These are phyloP conservation scores for Pan paniscus DNA, from an alignment of 2,113 vertebrate species.

Conservation along the genomic window DNA sequence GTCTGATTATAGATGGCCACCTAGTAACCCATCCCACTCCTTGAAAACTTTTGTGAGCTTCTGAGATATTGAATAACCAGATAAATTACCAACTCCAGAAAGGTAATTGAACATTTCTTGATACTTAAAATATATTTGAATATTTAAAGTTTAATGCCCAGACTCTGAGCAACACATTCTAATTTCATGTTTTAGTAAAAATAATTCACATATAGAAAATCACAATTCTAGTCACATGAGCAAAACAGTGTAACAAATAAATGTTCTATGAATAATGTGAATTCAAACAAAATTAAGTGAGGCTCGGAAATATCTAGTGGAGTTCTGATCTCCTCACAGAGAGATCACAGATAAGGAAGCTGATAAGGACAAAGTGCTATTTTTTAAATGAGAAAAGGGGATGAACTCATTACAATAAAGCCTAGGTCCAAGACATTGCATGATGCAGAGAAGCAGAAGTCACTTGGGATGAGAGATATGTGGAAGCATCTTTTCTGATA, in stretches of 20 bases:
- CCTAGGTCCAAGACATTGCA: not conserved
- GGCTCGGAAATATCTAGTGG: not conserved
- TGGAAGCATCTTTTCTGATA: not conserved
- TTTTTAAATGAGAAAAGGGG: not conserved
- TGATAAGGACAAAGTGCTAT: not conserved
- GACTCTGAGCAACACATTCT: not conserved
- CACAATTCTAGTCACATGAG: not conserved
- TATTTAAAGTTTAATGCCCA: not conserved
- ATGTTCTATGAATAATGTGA: not conserved
- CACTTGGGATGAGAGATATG: rapidly evolving
- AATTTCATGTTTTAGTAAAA: not conserved
- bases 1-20: not conserved
- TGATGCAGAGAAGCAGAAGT: not conserved
- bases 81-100: not conserved
- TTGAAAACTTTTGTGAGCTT: not conserved
- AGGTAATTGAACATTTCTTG: not conserved
- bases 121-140: not conserved
- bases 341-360: not conserved
- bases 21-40: not conserved
- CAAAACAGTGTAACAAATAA: not conserved
- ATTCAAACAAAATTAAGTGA: not conserved
- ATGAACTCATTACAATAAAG: not conserved
- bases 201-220: not conserved
- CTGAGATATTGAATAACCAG: not conserved
- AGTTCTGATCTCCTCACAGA: not conserved